These are phyloP conservation scores for Ferrisia virgata DNA, from an alignment of 2,888 invertebrate species.

Conservation along the genomic window DNA sequence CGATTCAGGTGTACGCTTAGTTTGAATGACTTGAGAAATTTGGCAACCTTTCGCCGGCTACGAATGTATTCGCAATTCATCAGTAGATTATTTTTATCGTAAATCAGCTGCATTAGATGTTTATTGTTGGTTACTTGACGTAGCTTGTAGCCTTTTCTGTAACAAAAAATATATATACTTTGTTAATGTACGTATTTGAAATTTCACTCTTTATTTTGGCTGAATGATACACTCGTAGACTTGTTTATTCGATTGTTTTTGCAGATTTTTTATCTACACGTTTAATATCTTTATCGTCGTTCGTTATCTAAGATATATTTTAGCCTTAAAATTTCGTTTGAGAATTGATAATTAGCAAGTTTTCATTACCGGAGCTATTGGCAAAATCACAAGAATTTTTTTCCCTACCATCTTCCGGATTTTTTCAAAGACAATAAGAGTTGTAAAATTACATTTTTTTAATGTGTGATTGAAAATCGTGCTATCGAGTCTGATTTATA, in stretches of 20 bases:
- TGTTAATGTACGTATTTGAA: too few species aligned
- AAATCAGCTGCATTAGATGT: constrained; percentile 68
- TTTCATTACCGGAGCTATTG: background rate
- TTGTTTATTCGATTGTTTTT: too few species aligned
- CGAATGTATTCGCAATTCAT: constrained; percentile 68
- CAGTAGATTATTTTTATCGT: constrained; percentile 60
- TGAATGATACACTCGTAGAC: too few species aligned
- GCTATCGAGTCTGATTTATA: too few species aligned
- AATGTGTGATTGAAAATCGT: too few species aligned
- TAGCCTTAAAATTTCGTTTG: background rate
- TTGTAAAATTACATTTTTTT: too few species aligned
- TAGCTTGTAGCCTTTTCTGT: constrained; percentile 61
- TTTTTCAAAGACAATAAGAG: background rate
- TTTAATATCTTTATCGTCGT: too few species aligned
- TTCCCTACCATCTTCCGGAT: background rate
- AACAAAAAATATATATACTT: constrained; percentile 48
- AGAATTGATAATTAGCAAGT: background rate
- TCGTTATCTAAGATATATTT: too few species aligned
- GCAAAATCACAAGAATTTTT: background rate
- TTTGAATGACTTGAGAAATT: constrained; percentile 60
- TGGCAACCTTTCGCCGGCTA: constrained; percentile 57
- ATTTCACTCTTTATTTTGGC: too few species aligned
- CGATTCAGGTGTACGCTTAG: constrained; percentile 5
- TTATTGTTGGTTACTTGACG: constrained; percentile 68
- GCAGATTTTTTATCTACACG: too few species aligned